These are phyloP conservation scores for Morelia viridis DNA, from an alignment of 2,797 vertebrate genomes.

Conservation along the genomic window DNA sequence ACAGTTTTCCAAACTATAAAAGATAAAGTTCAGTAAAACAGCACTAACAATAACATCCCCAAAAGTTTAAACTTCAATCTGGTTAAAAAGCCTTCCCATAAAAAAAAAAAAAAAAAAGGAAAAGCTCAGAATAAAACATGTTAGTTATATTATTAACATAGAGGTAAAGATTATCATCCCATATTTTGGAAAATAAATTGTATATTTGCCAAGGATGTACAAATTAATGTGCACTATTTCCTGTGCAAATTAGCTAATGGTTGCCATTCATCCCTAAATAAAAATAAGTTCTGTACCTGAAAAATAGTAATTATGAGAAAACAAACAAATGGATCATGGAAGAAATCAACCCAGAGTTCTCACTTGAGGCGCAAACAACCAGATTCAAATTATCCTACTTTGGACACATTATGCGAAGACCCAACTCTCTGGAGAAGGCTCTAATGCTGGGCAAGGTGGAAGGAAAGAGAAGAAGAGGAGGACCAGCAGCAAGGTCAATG, in stretches of 20 bases:
- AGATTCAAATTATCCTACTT: background rate
- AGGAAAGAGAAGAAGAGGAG: background rate
- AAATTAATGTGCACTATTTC: background rate
- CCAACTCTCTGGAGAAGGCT: background rate
- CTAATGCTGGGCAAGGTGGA: background rate
- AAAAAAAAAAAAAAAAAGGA: background rate
- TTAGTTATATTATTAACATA: background rate
- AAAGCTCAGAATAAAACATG: background rate
- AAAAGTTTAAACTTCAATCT: background rate
- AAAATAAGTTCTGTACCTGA: background rate
- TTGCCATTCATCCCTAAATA: background rate
- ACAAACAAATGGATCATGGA: background rate
- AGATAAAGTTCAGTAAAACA: background rate
- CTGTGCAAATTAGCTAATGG: background rate
- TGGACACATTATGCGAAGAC: background rate
- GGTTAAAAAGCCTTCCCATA: background rate
- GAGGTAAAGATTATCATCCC: background rate
- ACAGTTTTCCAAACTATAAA: background rate
- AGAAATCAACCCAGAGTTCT: background rate
- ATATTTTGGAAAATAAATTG: background rate
- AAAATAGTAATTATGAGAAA: background rate
- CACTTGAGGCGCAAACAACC: background rate
- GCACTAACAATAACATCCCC: background rate
- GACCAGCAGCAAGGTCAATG: background rate
- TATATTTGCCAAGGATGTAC: background rate